phyloP scores from a whole-genome alignment of 2,797 vertebrate species.

The Myoxocephalus aenaeus region DNA sequence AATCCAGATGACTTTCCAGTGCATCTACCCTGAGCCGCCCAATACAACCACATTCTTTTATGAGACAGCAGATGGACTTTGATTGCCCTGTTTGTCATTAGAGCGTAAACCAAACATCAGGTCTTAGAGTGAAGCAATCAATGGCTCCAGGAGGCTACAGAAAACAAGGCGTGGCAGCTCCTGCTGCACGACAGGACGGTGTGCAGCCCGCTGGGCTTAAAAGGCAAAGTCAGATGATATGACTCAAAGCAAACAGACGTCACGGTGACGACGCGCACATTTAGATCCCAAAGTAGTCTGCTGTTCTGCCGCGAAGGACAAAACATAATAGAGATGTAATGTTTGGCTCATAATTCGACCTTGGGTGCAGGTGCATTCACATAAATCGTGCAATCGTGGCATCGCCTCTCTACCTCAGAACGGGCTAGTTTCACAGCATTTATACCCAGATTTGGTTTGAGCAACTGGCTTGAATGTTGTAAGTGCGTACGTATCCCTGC shows the following conservation, averaged over 20 bases:
- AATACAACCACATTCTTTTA: background rate
- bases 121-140: slow-evolving; percentile 3
- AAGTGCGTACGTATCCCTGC: background rate
- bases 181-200: background rate
- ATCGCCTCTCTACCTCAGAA: background rate
- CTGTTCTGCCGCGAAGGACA: background rate
- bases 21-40: background rate
- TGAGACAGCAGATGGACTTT: background rate
- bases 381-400: background rate
- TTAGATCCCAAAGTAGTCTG: background rate
- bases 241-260: slow-evolving; percentile 20
- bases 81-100: background rate
- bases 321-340: background rate
- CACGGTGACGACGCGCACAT: background rate
- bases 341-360: background rate
- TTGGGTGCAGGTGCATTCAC: background rate
- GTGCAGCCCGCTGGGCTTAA: slow-evolving; percentile 38
- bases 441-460: background rate
- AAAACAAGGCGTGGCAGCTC: background rate
- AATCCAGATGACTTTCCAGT: background rate
- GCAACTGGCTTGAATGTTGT: background rate
- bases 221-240: slow-evolving; percentile 12
- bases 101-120: background rate
- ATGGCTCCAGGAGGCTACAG: background rate
- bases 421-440: background rate